Evolutionary conservation across 2,888 invertebrate genomes (phyloP), one percentile per base, ranked within the genome.

Genomic region (Andrena haemorrhoa): DNA sequence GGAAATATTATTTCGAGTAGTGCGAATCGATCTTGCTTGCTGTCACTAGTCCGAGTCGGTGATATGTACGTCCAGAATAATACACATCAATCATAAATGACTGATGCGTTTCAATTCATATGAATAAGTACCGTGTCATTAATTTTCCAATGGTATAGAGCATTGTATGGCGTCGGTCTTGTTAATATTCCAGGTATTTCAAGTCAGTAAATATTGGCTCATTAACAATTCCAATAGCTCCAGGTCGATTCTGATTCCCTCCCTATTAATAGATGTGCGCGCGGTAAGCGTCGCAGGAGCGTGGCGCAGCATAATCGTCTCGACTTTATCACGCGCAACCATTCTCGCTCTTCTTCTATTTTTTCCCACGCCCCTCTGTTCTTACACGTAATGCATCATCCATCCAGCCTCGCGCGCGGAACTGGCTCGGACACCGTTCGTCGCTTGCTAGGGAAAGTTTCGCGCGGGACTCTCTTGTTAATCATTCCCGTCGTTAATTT

Each of bases 171-270:
- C 77, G 31, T 49, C 49, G n/a, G 26, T 68, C 23, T 47, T 64
- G 31, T 56, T 70, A 77, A 77, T 69, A 47, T 60, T 20, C 63
- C 49, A 16, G n/a, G 3, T n/a, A 53, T 8, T 20, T 12, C 47
- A 12, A 64, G 68, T 76, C 63, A 64, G 77, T 77, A 76, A 76
- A 79, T 69, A 64, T 66, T 51, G 64, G 64, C 56, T 69, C 69
- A 58, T 79, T 76, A 69, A 69, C 68, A 29, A 69, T 79, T 63
- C 64, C 56, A 49, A 63, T 66, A 23, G 23, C 26, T 53, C 51
- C 41, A 33, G 49, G 69, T 33, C 79, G 72, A 56, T 49, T 47
- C 63, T 33, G 61, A 53, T 53, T 65, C 61, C 58, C 60, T 80
- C 53, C 78, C 51, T 26, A 61, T 71, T 66, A 51, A 53, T 23